These are phyloP conservation scores for Falco concolor DNA, from an alignment of 2,797 vertebrate species.

Conservation along the genomic window DNA sequence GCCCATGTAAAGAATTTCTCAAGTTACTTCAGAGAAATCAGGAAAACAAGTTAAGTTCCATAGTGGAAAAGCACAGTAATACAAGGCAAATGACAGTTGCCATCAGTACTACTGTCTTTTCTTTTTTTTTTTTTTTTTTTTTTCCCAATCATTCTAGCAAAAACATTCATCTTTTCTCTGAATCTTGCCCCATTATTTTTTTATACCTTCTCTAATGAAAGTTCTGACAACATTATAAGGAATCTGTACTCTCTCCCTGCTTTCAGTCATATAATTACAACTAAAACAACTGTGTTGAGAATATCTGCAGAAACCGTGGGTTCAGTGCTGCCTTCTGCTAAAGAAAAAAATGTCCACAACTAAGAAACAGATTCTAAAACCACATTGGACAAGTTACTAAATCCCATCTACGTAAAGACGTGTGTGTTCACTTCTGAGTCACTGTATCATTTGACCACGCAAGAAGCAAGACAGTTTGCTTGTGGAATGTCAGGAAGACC, in stretches of 20 bases:
- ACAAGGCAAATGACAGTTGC: not conserved
- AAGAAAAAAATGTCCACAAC: not conserved
- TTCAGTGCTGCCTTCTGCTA: constrained; percentile 9
- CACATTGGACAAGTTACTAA: not conserved
- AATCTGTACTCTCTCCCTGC: not conserved
- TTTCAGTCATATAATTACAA: not conserved
- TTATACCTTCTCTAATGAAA: not conserved
- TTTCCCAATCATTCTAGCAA: not conserved
- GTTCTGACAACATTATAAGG: not conserved
- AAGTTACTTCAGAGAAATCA: not conserved
- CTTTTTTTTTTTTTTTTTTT: not conserved
- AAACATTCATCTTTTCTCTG: not conserved
- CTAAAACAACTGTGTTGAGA: not conserved
- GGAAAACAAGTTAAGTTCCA: not conserved
- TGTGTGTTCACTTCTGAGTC: constrained; percentile 33
- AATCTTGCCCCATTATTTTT: not conserved
- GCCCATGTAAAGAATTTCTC: not conserved
- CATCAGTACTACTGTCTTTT: not conserved
- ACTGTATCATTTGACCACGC: not conserved
- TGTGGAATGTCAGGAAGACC: constrained; percentile 1
- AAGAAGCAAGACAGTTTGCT: not conserved
- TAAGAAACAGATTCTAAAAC: not conserved
- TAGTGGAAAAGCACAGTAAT: not conserved
- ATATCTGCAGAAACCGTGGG: not conserved
- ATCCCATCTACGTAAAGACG: constrained; percentile 12